These are phyloP conservation scores for Heliconius ethilla DNA, from an alignment of 2,888 invertebrate genomes.

Conservation along the genomic window DNA sequence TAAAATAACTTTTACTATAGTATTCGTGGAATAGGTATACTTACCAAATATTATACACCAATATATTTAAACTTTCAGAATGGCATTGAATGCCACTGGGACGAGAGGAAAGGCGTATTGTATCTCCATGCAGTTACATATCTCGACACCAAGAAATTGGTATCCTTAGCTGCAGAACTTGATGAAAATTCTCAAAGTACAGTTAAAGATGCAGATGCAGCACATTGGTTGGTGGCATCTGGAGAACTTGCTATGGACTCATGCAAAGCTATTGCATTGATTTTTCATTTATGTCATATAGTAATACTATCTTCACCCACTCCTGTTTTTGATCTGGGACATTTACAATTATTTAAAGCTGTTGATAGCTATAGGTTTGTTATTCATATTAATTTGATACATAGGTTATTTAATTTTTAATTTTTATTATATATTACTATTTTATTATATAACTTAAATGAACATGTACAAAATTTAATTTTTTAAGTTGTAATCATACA, in stretches of 20 bases:
- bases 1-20: background rate
- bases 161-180: slow-evolving; percentile 60
- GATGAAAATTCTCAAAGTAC: slow-evolving; percentile 65
- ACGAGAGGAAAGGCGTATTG: slow-evolving; percentile 75
- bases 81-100: slow-evolving; percentile 82
- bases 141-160: slow-evolving; percentile 67
- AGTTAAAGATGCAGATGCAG: slow-evolving; percentile 71
- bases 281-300: slow-evolving; percentile 91
- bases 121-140: slow-evolving; percentile 80
- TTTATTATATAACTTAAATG: too few species aligned
- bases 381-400: background rate
- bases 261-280: slow-evolving; percentile 87
- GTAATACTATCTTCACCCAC: slow-evolving; percentile 80
- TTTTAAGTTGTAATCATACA: too few species aligned
- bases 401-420: background rate
- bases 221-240: slow-evolving; percentile 84
- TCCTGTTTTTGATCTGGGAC: slow-evolving; percentile 88
- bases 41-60: background rate
- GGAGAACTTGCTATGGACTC: slow-evolving; percentile 75
- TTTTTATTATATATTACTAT: too few species aligned
- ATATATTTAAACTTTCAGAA: slow-evolving; percentile 66
- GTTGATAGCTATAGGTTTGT: slow-evolving; percentile 88
- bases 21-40: background rate
- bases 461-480: too few species aligned
- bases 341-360: slow-evolving; percentile 90